Conservation (phyloP, 2,113 vertebrate genomes). For the Percina caprodes region DNA sequence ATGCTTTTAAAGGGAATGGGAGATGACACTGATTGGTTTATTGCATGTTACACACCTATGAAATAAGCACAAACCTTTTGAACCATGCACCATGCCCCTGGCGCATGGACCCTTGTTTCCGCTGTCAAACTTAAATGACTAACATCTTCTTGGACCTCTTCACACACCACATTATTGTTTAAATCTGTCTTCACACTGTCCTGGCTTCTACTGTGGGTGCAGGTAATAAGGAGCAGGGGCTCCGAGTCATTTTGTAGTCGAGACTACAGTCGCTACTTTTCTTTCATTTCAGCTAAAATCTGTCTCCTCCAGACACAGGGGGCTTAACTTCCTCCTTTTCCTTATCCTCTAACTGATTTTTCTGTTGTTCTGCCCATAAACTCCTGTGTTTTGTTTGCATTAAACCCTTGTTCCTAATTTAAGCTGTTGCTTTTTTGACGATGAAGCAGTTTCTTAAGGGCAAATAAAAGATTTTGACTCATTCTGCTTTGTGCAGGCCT, state of each 20-base stretch:
- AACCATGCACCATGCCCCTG: too few relatives aligned
- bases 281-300: constrained; percentile 12
- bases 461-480: constrained; percentile 30
- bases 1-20: too few relatives aligned
- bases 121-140: background rate
- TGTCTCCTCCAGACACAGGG: background rate
- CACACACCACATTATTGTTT: background rate
- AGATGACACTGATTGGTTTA: too few relatives aligned
- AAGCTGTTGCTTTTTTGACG: constrained; percentile 31
- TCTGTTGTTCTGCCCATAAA: background rate
- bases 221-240: constrained; percentile 5
- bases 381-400: constrained; percentile 10
- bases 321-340: constrained; percentile 5
- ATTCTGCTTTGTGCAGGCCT: background rate
- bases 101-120: too few relatives aligned
- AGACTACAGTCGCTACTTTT: background rate
- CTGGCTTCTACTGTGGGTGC: background rate
- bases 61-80: too few relatives aligned
- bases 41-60: too few relatives aligned
- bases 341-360: constrained; percentile 18
- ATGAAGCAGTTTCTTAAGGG: constrained; percentile 35
- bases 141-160: background rate
- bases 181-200: background rate
- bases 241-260: background rate
- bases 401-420: constrained; percentile 29